Conservation (phyloP, 2,888 invertebrate genomes). For the Epistrophe grossulariae region DNA sequence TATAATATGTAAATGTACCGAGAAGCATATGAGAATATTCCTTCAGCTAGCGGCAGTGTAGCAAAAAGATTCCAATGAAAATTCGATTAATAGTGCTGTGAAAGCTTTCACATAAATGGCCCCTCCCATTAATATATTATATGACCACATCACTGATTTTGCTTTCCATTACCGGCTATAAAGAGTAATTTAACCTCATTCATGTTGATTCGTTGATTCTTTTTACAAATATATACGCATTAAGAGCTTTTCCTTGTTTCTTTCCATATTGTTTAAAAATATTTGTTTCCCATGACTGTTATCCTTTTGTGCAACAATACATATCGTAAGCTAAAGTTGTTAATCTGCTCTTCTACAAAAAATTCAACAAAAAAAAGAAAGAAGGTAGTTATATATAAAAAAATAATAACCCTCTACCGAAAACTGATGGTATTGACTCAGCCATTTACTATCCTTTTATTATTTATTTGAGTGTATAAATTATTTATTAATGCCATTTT, state of each 20-base stretch:
- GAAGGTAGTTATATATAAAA: not conserved
- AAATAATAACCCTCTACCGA: not conserved
- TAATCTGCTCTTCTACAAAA: not conserved
- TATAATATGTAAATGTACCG: not conserved
- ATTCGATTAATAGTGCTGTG: not conserved
- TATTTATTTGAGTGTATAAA: slow-evolving; percentile 38
- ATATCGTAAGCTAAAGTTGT: not conserved
- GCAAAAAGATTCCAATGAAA: not conserved
- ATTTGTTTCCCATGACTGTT: not conserved
- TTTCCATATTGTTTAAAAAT: slow-evolving; percentile 28
- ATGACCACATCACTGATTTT: slow-evolving; percentile 11
- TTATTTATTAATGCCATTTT: slow-evolving; percentile 19
- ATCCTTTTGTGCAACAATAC: slow-evolving; percentile 23
- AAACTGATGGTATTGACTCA: slow-evolving; percentile 27
- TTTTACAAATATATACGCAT: not conserved
- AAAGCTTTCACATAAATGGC: not conserved
- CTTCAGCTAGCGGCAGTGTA: not conserved
- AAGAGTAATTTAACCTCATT: slow-evolving; percentile 21
- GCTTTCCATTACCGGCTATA: not conserved
- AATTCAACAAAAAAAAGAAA: not conserved
- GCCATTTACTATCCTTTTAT: slow-evolving; percentile 25
- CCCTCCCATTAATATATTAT: not conserved
- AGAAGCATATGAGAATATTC: not conserved
- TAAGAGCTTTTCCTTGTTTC: slow-evolving; percentile 33
- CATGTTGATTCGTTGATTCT: slow-evolving; percentile 29